Base-by-base conservation (phyloP, 2,113 vertebrate species). In the Hippotragus niger region DNA sequence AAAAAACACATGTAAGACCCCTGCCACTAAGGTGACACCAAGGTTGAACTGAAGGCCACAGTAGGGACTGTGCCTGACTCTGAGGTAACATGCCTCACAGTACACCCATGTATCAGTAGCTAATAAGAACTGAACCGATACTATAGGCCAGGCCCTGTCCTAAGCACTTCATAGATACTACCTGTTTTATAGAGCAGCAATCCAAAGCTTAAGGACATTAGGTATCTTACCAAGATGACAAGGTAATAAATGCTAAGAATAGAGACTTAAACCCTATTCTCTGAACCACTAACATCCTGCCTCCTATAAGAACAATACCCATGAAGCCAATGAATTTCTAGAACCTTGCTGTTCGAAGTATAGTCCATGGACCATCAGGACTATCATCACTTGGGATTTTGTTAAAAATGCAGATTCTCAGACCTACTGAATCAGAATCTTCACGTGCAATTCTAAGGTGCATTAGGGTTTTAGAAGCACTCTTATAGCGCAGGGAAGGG, bases 111-210 rank as follows among this genome's bases (percentile, higher is more conserved):
- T 53, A n/a, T 25, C 58, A 76, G 50, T 1, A 62, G 7, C 36
- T 36, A 81, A 6, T 3, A 81, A 58, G 45, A 25, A 33, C 23
- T 40, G 40, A 89, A 55, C 58, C 36, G n/a, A 25, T 1, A 21
- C 29, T n/a, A 3, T 2, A 33, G 58, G 13, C n/a, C 33, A 15
- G 6, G 16, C 6, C 7, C n/a, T 45, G 1, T 12, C 29, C 43
- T 50, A 14, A 36, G 76, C 19, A 57, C 6, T 45, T 60, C 23
- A 25, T 16, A 78, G 55, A 58, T 2, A 33, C 15, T 29, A 80
- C 27, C 11, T 86, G 43, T 57, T n/a, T 45, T 78, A 60, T 10
- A 67, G 3, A 88, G 31, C 7, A 96, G 23, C 21, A 60, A 60
- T 3, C n/a, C 14, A 33, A 95, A 93, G 58, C 33, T 55, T 43